Base-by-base conservation (phyloP, 64 coral and sea anemone species). In the Montipora cactus region DNA sequence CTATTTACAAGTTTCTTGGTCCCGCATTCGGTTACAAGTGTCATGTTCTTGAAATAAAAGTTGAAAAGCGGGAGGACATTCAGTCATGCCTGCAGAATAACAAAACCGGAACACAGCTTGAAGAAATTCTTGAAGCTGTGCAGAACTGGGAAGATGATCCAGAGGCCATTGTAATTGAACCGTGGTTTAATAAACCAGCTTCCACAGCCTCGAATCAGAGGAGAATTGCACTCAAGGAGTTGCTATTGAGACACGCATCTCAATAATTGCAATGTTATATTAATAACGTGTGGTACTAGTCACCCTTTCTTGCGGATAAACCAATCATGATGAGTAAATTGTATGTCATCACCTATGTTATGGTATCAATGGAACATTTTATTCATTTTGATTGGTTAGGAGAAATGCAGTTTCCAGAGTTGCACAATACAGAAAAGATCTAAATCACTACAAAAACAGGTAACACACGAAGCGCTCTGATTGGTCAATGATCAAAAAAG, bases 121-220 rank as follows among this genome's bases (percentile, higher is more conserved):
- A 94, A 16, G 89, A 92, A 55, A 49, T 98, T 3, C 51, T 91
- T 71, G 49, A 89, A 28, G 67, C 81, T 48, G 79, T 91, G 0
- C 80, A 82, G 20, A 79, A 67, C 0, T 98, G 96, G 96, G 93
- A 98, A 71, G 84, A 88, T 8, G 96, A 98, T 59, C 61, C 89
- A 11, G 59, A 15, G 3, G 89, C 93, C 3, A 28, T 83, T 19
- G 37, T 73, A 37, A 95, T 71, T 44, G 47, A 81, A 6, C 96
- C 96, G 21, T 98, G 96, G 96, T 98, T 98, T 45, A 92, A 49
- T 8, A 97, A 91, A 10, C 71, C 71, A 46, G 61, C 53, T 57
- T 57, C 53, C 6, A 11, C 67, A 18, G 7, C 16, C 16, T 67
- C 19, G 18, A 84, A n/a, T 67, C 62, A 47, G 45, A 44, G 47